A percentile compares a stretch with the other conserved stretches of the same genome.
Evolutionary conservation across 2,797 vertebrate genomes (phyloP).

Genomic region (Australoheros facetus): DNA sequence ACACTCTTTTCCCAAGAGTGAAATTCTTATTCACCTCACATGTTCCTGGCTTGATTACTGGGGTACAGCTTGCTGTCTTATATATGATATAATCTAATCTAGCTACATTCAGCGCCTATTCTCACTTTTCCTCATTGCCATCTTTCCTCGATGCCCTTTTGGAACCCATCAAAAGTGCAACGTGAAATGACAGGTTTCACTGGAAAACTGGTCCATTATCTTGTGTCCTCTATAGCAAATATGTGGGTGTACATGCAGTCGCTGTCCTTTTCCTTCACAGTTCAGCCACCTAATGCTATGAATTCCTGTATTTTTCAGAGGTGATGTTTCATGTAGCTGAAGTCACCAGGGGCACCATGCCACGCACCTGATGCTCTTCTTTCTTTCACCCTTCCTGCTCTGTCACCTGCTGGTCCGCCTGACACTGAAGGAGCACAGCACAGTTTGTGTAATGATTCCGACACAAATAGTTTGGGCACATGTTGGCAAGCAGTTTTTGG

Average conservation of each 20-base stretch:
- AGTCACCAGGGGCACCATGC: constrained; percentile 1
- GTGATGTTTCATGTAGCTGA: constrained; percentile 22
- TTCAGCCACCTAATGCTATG: constrained; percentile 1
- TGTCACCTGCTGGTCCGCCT: constrained; percentile 4
- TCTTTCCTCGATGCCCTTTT: background rate
- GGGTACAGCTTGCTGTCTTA: background rate
- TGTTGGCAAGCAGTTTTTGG: background rate
- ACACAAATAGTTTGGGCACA: background rate
- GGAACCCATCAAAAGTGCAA: background rate
- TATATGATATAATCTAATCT: background rate
- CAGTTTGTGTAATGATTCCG: constrained; percentile 23
- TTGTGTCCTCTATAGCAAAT: background rate
- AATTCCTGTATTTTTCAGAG: constrained; percentile 7
- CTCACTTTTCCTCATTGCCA: background rate
- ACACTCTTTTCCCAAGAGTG: background rate
- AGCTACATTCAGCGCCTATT: background rate
- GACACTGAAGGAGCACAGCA: constrained; percentile 15
- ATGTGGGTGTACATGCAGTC: background rate
- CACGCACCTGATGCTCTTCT: constrained; percentile 34
- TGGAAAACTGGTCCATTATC: background rate
- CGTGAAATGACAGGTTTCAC: background rate
- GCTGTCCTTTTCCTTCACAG: background rate
- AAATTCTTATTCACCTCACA: background rate
- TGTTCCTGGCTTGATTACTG: background rate
- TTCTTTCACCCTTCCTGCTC: constrained; percentile 19